Conservation (phyloP, 2,113 vertebrate species). For the Leiothrix lutea region DNA sequence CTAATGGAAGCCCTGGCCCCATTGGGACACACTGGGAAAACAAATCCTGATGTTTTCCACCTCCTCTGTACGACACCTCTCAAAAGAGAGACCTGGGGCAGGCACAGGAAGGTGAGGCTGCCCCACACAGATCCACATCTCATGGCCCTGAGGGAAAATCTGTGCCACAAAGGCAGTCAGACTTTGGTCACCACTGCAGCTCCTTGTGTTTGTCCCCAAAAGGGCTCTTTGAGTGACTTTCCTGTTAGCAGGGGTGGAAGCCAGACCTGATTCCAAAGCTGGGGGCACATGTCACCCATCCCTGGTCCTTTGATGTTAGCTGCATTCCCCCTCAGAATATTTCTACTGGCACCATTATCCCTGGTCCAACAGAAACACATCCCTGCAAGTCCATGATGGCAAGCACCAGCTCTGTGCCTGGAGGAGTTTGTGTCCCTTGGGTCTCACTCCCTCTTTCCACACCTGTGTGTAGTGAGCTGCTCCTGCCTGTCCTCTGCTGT, state of each 20-base stretch:
- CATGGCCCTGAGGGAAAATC: neutral
- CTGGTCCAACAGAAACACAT: rapidly evolving
- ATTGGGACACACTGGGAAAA: rapidly evolving
- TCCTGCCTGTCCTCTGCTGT: neutral
- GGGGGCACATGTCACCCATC: rapidly evolving
- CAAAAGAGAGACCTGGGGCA: neutral
- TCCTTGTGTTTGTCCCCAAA: neutral
- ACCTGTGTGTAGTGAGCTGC: neutral
- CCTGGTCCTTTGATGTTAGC: neutral
- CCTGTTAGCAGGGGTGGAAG: neutral
- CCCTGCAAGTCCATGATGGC: rapidly evolving
- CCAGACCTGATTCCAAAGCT: neutral
- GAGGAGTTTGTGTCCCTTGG: neutral
- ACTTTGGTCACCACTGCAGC: neutral
- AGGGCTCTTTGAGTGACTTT: neutral
- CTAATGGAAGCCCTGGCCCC: neutral
- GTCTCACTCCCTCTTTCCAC: neutral
- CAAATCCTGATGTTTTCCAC: neutral
- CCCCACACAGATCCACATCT: rapidly evolving
- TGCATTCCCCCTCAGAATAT: neutral
- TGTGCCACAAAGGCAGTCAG: rapidly evolving
- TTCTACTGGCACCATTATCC: neutral
- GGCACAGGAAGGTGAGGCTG: neutral
- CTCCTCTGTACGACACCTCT: rapidly evolving
- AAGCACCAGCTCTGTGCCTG: neutral